Evolutionary conservation across 2,888 invertebrate species (phyloP), one percentile per base, ranked within the genome.

Genomic region (Apotomis capreana): DNA sequence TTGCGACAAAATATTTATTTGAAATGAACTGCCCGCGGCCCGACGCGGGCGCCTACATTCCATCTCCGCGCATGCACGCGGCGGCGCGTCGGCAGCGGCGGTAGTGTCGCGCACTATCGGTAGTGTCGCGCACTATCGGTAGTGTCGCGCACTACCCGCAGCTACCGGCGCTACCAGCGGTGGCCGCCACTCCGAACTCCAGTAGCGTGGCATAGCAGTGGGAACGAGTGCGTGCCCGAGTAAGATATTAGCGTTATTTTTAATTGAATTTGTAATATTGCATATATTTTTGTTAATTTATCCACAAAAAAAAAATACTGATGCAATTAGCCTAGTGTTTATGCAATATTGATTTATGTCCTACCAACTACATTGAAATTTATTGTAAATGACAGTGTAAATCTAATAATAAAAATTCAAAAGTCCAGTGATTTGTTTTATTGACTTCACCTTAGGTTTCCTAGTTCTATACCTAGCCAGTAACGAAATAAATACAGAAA

Each of bases 311-410:
- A n/a, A 91, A 89, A 91, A 91, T 92, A 92, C 92, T 92, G 91
- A 92, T 91, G 92, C 92, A 90, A 89, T 89, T 92, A 93, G 92
- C 92, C 91, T 93, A 93, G 93, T 91, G 91, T 92, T 26, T 92
- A 92, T 92, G 93, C 93, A 92, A 92, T 92, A 92, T 93, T 92
- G 91, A 86, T 92, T 92, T 91, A 91, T 93, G 91, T 91, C 92
- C 91, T 92, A 91, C 92, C 90, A 92, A 89, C 91, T 92, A 92
- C 93, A 91, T 92, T 91, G 88, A 92, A 93, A 92, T 92, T 92
- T 92, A 92, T 92, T 93, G 92, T 92, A 93, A 93, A 93, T 93
- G 93, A 93, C 92, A 92, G 92, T 93, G 92, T 93, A 93, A 93
- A 92, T 93, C 93, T 92, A 92, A 93, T 92, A 92, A 92, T 92